These are phyloP conservation scores for Agelas oroides DNA, from an alignment of 37 sponge, comb jelly and placozoan genomes.

Conservation along the genomic window DNA sequence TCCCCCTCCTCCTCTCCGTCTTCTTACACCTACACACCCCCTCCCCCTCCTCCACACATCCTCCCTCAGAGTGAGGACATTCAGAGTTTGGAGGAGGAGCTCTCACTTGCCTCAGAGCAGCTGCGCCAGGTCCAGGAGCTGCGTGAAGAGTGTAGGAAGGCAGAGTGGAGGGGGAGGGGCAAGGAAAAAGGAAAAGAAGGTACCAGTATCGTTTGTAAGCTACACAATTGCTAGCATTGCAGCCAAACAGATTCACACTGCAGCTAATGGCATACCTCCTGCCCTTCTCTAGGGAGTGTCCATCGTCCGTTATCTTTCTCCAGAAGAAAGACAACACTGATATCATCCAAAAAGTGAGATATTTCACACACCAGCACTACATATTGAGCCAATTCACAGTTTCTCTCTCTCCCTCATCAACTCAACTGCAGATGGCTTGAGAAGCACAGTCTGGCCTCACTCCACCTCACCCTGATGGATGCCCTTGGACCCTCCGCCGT, in stretches of 20 bases:
- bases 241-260: too few species aligned
- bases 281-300: too few species aligned
- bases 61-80: slow-evolving; percentile 83
- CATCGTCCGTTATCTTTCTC: not conserved
- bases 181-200: slow-evolving; percentile 7
- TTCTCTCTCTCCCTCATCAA: too few species aligned
- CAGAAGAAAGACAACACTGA: not conserved
- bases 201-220: too few species aligned
- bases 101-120: slow-evolving; percentile 45
- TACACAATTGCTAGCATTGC: too few species aligned
- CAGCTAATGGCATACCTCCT: too few species aligned
- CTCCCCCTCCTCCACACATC: not conserved
- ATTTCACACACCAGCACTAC: too few species aligned
- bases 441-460: slow-evolving; percentile 74
- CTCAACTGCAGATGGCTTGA: slow-evolving; percentile 63
- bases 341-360: slow-evolving; percentile 31
- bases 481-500: slow-evolving; percentile 75
- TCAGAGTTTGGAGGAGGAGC: slow-evolving; percentile 40
- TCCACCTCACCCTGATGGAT: slow-evolving; percentile 82
- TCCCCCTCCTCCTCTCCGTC: too few species aligned
- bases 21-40: too few species aligned
- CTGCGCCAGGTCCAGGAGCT: slow-evolving; percentile 52
- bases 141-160: slow-evolving; percentile 37
- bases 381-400: too few species aligned
- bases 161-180: slow-evolving; percentile 1